These are phyloP conservation scores for Drosophila punjabiensis DNA, from an alignment of 1,140 invertebrate species.

Conservation along the genomic window DNA sequence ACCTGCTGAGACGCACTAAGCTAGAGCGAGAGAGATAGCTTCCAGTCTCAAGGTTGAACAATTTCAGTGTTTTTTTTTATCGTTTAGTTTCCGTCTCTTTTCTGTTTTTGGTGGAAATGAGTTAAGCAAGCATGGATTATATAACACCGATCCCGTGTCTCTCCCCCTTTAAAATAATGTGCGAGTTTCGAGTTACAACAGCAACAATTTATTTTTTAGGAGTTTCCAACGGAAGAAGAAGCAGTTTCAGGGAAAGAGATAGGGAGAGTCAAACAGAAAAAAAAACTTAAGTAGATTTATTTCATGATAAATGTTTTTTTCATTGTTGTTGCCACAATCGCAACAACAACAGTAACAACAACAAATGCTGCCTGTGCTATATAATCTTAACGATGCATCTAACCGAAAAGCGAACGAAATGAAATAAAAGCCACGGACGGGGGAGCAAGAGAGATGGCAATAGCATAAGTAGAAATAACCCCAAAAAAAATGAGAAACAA, in stretches of 20 bases:
- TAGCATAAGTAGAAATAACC: constrained; percentile 48
- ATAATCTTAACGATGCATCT: constrained; percentile 82
- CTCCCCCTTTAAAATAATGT: constrained; percentile 37
- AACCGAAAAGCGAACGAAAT: constrained; percentile 75
- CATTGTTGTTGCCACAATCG: constrained; percentile 69
- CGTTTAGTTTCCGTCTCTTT: constrained; percentile 11
- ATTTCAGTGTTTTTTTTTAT: constrained; percentile 18
- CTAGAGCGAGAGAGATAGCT: constrained; percentile 9
- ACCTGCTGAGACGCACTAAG: constrained; percentile 32
- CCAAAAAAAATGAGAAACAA: constrained; percentile 37
- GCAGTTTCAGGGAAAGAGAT: constrained; percentile 19
- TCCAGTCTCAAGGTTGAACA: constrained; percentile 43
- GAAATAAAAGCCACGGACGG: constrained; percentile 67
- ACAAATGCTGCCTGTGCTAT: constrained; percentile 60
- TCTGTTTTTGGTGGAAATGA: constrained; percentile 30
- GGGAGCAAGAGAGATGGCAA: constrained; percentile 9
- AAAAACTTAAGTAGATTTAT: constrained; percentile 78
- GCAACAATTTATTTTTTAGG: constrained; percentile 35
- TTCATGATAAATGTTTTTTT: constrained; percentile 79
- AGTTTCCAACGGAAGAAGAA: constrained; percentile 30
- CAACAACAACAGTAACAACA: constrained; percentile 57
- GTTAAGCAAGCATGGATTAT: constrained; percentile 51
- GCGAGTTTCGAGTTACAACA: constrained; percentile 66
- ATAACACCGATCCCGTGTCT: constrained; percentile 40
- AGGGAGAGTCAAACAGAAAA: constrained; percentile 26